Percentiles rank a stretch among this genome's conserved stretches.
Evolutionary conservation across 2,888 invertebrate genomes (phyloP).

Genomic region (Drosophila buzzatii): DNA sequence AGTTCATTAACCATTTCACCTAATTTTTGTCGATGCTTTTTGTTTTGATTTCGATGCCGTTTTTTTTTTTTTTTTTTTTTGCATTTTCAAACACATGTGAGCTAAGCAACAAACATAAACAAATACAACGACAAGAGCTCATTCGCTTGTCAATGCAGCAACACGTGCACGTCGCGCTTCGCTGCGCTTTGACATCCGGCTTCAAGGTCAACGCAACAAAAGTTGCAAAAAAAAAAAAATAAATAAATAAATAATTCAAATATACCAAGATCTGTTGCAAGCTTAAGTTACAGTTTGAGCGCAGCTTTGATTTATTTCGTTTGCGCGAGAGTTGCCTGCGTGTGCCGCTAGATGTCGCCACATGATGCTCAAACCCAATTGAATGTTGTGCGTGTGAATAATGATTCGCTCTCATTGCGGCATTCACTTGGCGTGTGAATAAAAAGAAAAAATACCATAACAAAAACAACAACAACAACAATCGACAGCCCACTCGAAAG

Average conservation of each 20-base stretch:
- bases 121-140: not conserved
- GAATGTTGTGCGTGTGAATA: slow-evolving; percentile 46
- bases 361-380: slow-evolving; percentile 24
- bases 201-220: slow-evolving; percentile 51
- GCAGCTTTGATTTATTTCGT: slow-evolving; percentile 2
- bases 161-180: slow-evolving; percentile 42
- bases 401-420: slow-evolving; percentile 36
- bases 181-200: slow-evolving; percentile 47
- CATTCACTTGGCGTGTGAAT: slow-evolving; percentile 40
- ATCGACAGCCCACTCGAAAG: slow-evolving; percentile 2
- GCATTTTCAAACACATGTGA: not conserved
- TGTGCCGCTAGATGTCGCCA: slow-evolving; percentile 51
- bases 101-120: not conserved
- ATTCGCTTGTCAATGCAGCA: slow-evolving; percentile 12
- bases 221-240: slow-evolving; percentile 30
- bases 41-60: slow-evolving; percentile 44
- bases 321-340: not conserved
- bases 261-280: slow-evolving; percentile 14
- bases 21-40: slow-evolving; percentile 59
- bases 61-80: slow-evolving; percentile 30
- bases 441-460: not conserved
- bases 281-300: slow-evolving; percentile 14
- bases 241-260: not conserved
- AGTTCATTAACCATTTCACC: slow-evolving; percentile 76
- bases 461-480: not conserved